Base-by-base conservation (phyloP, 2,888 invertebrate species). In the Ferdinandea cuprea region DNA sequence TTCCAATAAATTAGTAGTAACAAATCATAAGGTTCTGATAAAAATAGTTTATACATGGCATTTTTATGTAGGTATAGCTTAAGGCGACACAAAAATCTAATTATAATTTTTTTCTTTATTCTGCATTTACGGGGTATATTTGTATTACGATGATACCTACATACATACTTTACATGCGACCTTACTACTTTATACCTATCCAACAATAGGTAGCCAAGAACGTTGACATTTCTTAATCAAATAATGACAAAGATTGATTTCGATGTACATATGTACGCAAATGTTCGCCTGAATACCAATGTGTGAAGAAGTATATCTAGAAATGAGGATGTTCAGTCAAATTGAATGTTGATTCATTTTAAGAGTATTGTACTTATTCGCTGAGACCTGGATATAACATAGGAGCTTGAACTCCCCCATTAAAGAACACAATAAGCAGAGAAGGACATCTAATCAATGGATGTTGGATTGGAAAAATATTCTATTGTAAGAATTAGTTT, bases 161-260 rank as follows among this genome's bases (percentile, higher is more conserved):
- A n/a, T n/a, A n/a, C n/a, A n/a, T n/a, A n/a, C n/a, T n/a, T n/a
- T n/a, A n/a, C n/a, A n/a, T n/a, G n/a, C n/a, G n/a, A n/a, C n/a
- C n/a, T n/a, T n/a, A n/a, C n/a, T n/a, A n/a, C n/a, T n/a, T n/a
- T n/a, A n/a, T n/a, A n/a, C n/a, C n/a, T n/a, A n/a, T n/a, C n/a
- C n/a, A n/a, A n/a, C 9, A 1, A 19, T 9, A 17, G 1, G 19
- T 3, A 5, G 9, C 19, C 32, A 59, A 50, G 76, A 59, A 59
- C 37, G 63, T 71, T 48, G 77, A 71, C 63, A 44, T 65, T 71
- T 78, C 63, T 78, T 65, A 78, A 78, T 78, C 77, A 78, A 78
- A 78, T 71, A 78, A 71, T 71, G 77, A 78, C 77, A 71, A 65
- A 58, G 77, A 78, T 78, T 78, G 77, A 78, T 71, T 71, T 65